A percentile compares a stretch with the other conserved stretches of the same genome.
Conservation (phyloP, 2,888 invertebrate genomes). For the Drosophila antonietae region DNA sequence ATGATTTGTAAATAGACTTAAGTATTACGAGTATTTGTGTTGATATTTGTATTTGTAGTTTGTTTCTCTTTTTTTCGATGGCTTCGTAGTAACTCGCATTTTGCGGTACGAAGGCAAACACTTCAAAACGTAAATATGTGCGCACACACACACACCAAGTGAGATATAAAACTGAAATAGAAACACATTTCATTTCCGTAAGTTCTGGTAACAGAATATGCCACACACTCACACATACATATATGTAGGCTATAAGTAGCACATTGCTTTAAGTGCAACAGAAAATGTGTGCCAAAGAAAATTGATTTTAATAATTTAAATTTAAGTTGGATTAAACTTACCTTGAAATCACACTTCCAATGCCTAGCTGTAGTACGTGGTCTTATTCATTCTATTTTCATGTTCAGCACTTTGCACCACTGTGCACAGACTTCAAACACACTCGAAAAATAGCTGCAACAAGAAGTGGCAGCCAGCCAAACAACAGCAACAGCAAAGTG, state of each 20-base stretch:
- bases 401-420: not conserved
- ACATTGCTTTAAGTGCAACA: constrained; percentile 25
- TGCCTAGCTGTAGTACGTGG: too few species aligned
- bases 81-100: constrained; percentile 31
- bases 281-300: not conserved
- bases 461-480: constrained; percentile 37
- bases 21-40: constrained; percentile 52
- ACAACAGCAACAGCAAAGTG: constrained; percentile 68
- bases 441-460: constrained; percentile 17
- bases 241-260: constrained; percentile 17
- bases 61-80: constrained; percentile 15
- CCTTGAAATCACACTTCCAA: not conserved
- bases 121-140: constrained; percentile 69
- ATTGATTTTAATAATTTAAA: not conserved
- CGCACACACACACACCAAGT: constrained; percentile 13
- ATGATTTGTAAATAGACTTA: constrained; percentile 75
- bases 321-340: not conserved
- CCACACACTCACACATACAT: constrained; percentile 13
- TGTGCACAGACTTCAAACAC: constrained; percentile 25
- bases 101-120: constrained; percentile 61
- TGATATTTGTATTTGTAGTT: constrained; percentile 28
- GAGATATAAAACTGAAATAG: constrained; percentile 71
- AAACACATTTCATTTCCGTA: constrained; percentile 80
- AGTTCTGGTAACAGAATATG: constrained; percentile 65
- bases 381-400: too few species aligned